phyloP scores from a whole-genome alignment of 53 echinoderm and acorn worm genomes.

The Holothuria scabra region DNA sequence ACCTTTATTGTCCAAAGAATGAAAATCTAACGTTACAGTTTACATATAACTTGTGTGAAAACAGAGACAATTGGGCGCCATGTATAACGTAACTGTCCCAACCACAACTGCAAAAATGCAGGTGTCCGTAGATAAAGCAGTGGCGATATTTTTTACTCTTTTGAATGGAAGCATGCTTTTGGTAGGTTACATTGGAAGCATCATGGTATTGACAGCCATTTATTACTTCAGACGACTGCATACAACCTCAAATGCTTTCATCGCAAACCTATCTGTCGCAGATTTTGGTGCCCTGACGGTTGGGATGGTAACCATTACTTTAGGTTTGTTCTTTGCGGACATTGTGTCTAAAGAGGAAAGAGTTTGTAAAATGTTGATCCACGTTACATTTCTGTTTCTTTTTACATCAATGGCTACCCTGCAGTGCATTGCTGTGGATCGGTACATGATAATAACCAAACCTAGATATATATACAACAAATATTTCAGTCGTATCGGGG shows the following conservation, averaged over 20 bases:
- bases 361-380: constrained; percentile 6
- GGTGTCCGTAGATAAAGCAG: not conserved
- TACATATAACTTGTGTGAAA: too few relatives aligned
- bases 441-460: constrained; percentile 40
- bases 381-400: constrained; percentile 28
- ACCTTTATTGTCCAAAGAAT: too few relatives aligned
- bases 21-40: too few relatives aligned
- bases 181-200: not conserved
- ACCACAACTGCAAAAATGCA: too few relatives aligned
- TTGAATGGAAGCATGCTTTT: not conserved
- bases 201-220: constrained; percentile 32
- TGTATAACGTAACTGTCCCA: too few relatives aligned
- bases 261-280: constrained; percentile 37
- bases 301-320: not conserved
- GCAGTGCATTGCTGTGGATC: constrained; percentile 43
- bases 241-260: constrained; percentile 50
- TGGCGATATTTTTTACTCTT: not conserved
- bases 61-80: too few relatives aligned
- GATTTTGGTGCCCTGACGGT: constrained; percentile 18
- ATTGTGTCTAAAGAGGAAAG: not conserved
- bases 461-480: constrained; percentile 1
- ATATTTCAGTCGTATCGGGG: constrained; percentile 10
- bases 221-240: constrained; percentile 6
- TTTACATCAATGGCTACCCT: constrained; percentile 32
- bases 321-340: not conserved